Evolutionary conservation across 2,797 vertebrate genomes (phyloP), one percentile per base, ranked within the genome.

Genomic region (Hyperoplus lanceolatus): DNA sequence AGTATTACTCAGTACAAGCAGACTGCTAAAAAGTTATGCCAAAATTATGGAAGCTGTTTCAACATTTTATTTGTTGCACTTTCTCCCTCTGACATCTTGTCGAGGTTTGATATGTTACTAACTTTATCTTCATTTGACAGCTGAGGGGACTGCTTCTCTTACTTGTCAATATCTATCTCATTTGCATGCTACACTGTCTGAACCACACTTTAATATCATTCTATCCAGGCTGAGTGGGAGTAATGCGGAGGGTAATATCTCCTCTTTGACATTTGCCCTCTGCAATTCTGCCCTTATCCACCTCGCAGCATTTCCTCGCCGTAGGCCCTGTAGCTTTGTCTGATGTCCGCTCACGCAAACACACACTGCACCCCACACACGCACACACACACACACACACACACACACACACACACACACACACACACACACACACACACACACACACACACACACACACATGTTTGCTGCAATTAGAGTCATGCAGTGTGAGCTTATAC

Each of bases 301-400:
- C 89, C 82, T 89, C 76, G 15, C 75, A 56, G 53, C 80, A 0
- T 85, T 73, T 90, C 71, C 67, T 78, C 48, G 82, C 88, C 70
- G 80, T 38, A 80, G 87, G 88, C 80, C 79, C 45, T 63, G 80
- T 61, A 81, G 82, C 81, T 81, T 86, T 39, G 86, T 92, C 91
- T 92, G 89, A 92, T 88, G 85, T 92, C 89, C 80, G 80, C 90
- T 91, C 88, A 87, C 90, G 79, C 90, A 89, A 79, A 84, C 81
- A 49, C 76, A 3, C 49, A 59, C 63, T 38, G 60, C 60, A 46
- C 53, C 48, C 60, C 4, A 1, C 56, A 51, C 73, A 55, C 61
- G 58, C 49, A 2, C 41, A 36, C 75, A 29, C 14, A 42, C 58
- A 10, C 73, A 16, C 63, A 4, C 11, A 8, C 79, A 54, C 61